Evolutionary conservation across 2,888 invertebrate genomes (phyloP).

Genomic region (Endotricha flammealis): DNA sequence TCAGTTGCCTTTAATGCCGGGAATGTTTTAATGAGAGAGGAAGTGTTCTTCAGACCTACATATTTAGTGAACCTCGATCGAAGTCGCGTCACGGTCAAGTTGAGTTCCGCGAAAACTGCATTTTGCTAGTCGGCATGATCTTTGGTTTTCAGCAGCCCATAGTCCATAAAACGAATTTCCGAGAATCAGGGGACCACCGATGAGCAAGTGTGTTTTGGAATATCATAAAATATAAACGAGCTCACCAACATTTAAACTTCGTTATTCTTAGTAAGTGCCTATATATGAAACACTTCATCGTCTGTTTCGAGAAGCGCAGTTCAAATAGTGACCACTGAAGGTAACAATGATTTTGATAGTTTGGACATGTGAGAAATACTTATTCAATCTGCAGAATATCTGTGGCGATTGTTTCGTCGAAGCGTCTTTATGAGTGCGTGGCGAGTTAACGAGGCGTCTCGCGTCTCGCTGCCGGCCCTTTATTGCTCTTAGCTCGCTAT

Average conservation of each 20-base stretch:
- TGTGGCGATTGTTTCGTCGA: conserved; percentile 60
- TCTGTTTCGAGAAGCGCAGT: conserved; percentile 2
- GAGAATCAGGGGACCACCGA: conserved; percentile 54
- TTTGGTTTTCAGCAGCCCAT: conserved; percentile 68
- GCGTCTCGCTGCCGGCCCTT: conserved; percentile 44
- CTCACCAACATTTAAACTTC: conserved; percentile 6
- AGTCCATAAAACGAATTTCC: conserved; percentile 68
- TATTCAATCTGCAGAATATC: conserved; percentile 24
- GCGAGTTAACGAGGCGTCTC: conserved; percentile 67
- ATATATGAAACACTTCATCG: conserved; percentile 3
- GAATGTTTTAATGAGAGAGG: conserved; percentile 4
- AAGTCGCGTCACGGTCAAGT: conserved; percentile 21
- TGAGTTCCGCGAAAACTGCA: conserved; percentile 45
- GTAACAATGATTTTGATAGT: conserved; percentile 14
- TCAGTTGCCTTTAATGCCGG: too few species aligned
- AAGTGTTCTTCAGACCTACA: conserved; percentile 13
- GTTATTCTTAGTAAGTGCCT: conserved; percentile 9
- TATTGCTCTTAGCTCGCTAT: conserved; percentile 42
- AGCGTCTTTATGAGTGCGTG: conserved; percentile 62
- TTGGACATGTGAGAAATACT: conserved; percentile 18
- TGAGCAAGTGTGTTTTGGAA: conserved; percentile 48
- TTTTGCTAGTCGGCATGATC: conserved; percentile 48
- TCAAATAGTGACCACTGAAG: background rate
- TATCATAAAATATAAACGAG: conserved; percentile 44
- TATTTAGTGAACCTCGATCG: conserved; percentile 17